These are phyloP conservation scores for Phallusia fumigata DNA, from an alignment of 23 tunicate species.

Conservation along the genomic window DNA sequence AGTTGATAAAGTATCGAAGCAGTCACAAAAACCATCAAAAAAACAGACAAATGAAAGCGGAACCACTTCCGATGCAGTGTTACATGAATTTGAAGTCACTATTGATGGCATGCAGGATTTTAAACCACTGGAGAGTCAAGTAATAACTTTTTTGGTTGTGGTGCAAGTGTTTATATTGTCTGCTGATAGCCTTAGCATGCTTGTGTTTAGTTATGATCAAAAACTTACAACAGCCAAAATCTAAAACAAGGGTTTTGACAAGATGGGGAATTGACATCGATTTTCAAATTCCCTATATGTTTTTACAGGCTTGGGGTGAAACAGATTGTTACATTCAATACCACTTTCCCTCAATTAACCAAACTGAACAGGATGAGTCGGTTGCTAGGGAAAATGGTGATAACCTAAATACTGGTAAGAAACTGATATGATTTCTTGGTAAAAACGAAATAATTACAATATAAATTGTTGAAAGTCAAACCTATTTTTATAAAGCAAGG, in stretches of 20 bases:
- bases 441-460: not conserved
- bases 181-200: too few relatives aligned
- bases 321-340: constrained; percentile 87
- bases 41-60: not conserved
- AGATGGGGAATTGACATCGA: too few relatives aligned
- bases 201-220: too few relatives aligned
- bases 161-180: not conserved
- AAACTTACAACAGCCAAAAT: too few relatives aligned
- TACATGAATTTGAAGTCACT: constrained; percentile 57
- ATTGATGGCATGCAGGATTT: constrained; percentile 52
- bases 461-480: too few relatives aligned
- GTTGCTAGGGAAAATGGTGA: not conserved
- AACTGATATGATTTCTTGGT: not conserved
- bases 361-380: not conserved
- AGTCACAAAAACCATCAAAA: constrained; percentile 29
- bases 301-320: constrained; percentile 75
- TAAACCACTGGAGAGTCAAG: constrained; percentile 62
- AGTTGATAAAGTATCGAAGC: not conserved
- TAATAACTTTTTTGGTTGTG: not conserved
- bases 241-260: too few relatives aligned
- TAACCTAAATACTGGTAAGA: not conserved
- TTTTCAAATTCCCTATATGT: not conserved
- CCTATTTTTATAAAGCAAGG: too few relatives aligned
- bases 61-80: not conserved
- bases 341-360: constrained; percentile 46